phyloP scores from a whole-genome alignment of 2,888 invertebrate genomes.

The Ernsta delagoae region DNA sequence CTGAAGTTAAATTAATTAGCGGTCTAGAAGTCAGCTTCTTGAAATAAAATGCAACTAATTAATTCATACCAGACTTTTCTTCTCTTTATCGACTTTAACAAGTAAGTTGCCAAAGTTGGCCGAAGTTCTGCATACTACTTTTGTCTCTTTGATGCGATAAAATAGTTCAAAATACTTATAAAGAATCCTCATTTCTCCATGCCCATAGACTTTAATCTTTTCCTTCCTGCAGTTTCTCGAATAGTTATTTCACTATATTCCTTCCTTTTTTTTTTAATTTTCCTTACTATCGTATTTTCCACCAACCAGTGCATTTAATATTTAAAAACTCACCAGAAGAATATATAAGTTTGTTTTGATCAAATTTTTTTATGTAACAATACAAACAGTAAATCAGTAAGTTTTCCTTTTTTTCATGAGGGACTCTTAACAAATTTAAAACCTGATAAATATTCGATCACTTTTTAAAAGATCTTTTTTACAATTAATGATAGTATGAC shows the following conservation, averaged over 20 bases:
- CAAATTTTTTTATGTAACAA: too few relatives aligned
- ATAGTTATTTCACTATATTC: too few relatives aligned
- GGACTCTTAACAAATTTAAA: too few relatives aligned
- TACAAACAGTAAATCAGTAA: too few relatives aligned
- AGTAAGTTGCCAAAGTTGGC: slow-evolving; percentile 29
- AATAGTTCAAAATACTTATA: slow-evolving; percentile 28
- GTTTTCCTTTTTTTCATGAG: too few relatives aligned
- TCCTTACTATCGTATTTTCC: too few relatives aligned
- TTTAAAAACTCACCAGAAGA: too few relatives aligned
- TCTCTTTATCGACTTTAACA: slow-evolving; percentile 26
- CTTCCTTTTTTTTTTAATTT: too few relatives aligned
- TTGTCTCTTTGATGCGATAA: slow-evolving; percentile 31
- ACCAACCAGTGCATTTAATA: too few relatives aligned
- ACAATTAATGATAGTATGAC: background rate
- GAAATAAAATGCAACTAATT: slow-evolving; percentile 26
- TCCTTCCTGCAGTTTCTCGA: background rate
- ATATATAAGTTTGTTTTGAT: too few relatives aligned
- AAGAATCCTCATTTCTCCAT: slow-evolving; percentile 19
- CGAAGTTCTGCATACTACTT: slow-evolving; percentile 32
- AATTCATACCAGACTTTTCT: slow-evolving; percentile 22
- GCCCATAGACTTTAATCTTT: background rate
- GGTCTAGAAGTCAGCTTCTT: background rate
- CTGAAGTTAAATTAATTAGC: background rate
- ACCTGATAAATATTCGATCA: too few relatives aligned
- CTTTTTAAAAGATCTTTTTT: too few relatives aligned